Base-by-base conservation (phyloP, 1,140 invertebrate genomes). In the Pemphigus obesinymphae region DNA sequence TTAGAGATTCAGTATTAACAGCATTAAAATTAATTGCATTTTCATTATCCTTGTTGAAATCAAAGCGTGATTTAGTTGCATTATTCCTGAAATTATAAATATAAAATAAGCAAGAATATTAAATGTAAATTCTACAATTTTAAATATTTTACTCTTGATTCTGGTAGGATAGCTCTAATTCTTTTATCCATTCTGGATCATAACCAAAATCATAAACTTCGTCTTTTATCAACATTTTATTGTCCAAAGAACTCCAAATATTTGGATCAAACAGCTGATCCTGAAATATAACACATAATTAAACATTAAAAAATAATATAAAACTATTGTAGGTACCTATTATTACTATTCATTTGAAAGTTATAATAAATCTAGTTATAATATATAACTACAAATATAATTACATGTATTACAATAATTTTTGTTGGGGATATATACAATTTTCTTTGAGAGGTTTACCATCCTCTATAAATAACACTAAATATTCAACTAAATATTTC, bases 161-260 rank as follows among this genome's bases (percentile, higher is more conserved):
- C 26, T 40, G 17, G 31, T 58, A 76, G n/a, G 29, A 45, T 76
- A 50, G 26, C 23, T 80, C 76, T 29, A 80, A 26, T 80, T 80
- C 37, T 80, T 80, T 61, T 29, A 45, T 34, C 76, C 76, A 63
- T 61, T 80, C 55, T 45, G 55, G 26, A 61, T 20, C 43, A 29
- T 63, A 80, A 63, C 76, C 40, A 5, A 61, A 63, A 43, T 63
- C 76, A 63, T 80, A 43, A 29, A 80, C 26, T 29, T 80, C 55
- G 13, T 80, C 76, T 80, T 80, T 80, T 17, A 80, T 11, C 17
- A 80, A n/a, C 55, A 80, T 80, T 63, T 80, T 63, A 43, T 80
- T 80, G 2, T 80, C 76, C 5, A 11, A 17, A 29, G 76, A 61
- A 20, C 76, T 80, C 76, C 76, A 80, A 31, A 80, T 80, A 10